Evolutionary conservation across 2,888 invertebrate genomes (phyloP), one percentile per base, ranked within the genome.

Genomic region (Phyllotreta cruciferae): DNA sequence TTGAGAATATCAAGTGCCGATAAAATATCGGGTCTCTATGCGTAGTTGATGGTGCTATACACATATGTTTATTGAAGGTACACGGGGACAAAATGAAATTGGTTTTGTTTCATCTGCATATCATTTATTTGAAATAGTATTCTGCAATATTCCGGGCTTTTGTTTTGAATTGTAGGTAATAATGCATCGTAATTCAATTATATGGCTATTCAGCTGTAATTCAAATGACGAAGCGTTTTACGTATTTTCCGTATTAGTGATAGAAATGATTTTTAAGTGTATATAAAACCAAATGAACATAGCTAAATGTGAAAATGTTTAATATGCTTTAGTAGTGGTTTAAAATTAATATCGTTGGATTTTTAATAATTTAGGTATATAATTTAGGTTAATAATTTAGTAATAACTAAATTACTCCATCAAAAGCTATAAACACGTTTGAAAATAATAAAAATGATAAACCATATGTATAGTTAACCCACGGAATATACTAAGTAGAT

Each of bases 381-480:
- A 24, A n/a, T n/a, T n/a, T n/a, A n/a, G n/a, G n/a, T n/a, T n/a
- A n/a, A n/a, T n/a, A n/a, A n/a, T n/a, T n/a, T n/a, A n/a, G n/a
- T n/a, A 47, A 47, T n/a, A 5, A 47, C 34, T 24, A 47, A 9
- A 47, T 24, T 24, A 24, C 14, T 47, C 9, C 44, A 60, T 54
- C 24, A 53, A 53, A 54, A 60, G 36, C 37, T 60, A 54, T 60
- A 45, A 53, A 53, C 45, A 53, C 34, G 60, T 53, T 42, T 37
- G 44, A 6, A 45, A 60, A 60, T 60, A 53, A 60, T 60, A 45
- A 60, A 60, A 53, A 53, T 8, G 60, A 60, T 60, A 47, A 44
- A 37, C 42, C 53, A 53, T 53, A 24, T 60, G 60, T 53, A 10
- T 2, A 47, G 11, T 41, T 41, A 41, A 41, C 14, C 14, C 14